Percentiles rank a stretch among this genome's conserved stretches.
phyloP scores from a whole-genome alignment of 2,888 invertebrate species.

The Cantharis rustica region DNA sequence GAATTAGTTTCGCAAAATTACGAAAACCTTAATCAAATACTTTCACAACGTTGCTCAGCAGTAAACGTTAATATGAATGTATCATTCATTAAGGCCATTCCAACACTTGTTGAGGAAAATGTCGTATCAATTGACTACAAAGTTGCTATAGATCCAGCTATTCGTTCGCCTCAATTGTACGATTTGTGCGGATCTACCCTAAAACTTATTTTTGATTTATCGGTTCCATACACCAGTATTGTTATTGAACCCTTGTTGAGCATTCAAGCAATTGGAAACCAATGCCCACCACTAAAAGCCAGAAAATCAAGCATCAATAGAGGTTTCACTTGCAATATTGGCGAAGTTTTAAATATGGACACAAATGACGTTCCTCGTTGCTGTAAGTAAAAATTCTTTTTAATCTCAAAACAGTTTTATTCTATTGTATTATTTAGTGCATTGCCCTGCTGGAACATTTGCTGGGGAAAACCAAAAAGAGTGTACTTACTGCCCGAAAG shows the following conservation, averaged over 20 bases:
- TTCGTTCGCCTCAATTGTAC: constrained; percentile 89
- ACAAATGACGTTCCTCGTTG: constrained; percentile 91
- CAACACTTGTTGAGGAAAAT: constrained; percentile 82
- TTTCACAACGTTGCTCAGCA: constrained; percentile 91
- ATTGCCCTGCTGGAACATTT: constrained; percentile 96
- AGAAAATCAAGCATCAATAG: constrained; percentile 81
- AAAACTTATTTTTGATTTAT: constrained; percentile 90
- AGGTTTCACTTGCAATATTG: constrained; percentile 92
- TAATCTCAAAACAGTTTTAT: constrained; percentile 16
- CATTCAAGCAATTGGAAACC: constrained; percentile 87
- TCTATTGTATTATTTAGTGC: constrained; percentile 63
- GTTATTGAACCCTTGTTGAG: constrained; percentile 88
- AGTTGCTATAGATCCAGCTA: constrained; percentile 83
- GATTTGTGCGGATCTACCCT: constrained; percentile 94
- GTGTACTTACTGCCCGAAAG: constrained; percentile 89
- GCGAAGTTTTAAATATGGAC: constrained; percentile 93
- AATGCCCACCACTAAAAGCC: constrained; percentile 89
- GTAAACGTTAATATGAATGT: constrained; percentile 95
- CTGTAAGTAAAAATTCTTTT: constrained; percentile 65
- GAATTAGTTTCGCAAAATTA: constrained; percentile 83
- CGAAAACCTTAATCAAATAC: constrained; percentile 73
- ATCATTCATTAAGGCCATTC: constrained; percentile 81
- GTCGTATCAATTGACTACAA: constrained; percentile 90
- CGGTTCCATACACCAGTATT: constrained; percentile 89
- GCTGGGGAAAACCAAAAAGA: constrained; percentile 88